These are phyloP conservation scores for Pedetes capensis DNA, from an alignment of 2,113 vertebrate species.

Conservation along the genomic window DNA sequence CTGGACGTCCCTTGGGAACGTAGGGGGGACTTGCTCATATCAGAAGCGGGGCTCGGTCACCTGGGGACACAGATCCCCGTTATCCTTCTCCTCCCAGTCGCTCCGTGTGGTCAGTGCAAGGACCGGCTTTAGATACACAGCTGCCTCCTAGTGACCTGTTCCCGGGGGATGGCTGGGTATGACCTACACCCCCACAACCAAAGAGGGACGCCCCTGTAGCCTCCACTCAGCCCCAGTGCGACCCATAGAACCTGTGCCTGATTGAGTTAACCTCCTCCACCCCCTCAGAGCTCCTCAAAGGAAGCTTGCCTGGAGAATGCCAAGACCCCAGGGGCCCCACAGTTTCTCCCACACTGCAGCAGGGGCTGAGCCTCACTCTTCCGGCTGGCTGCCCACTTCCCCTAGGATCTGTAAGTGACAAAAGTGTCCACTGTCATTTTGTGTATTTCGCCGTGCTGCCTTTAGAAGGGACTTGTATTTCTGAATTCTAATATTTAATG, in stretches of 20 bases:
- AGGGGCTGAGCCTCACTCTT: no score
- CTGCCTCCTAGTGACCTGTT: neutral
- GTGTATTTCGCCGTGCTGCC: rapidly evolving
- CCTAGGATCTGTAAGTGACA: no score
- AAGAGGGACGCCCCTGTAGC: no score
- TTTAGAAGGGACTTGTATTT: no score
- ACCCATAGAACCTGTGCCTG: no score
- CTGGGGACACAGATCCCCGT: neutral
- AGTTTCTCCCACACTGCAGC: neutral
- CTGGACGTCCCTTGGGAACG: neutral
- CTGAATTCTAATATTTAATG: no score
- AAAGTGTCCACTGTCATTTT: neutral
- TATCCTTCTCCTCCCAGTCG: neutral
- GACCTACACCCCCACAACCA: no score
- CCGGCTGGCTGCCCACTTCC: no score
- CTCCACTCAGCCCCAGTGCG: no score
- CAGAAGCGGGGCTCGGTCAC: neutral
- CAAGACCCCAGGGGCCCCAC: no score
- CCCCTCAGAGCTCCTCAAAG: neutral
- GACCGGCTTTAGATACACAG: neutral
- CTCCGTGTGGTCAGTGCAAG: neutral
- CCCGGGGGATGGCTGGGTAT: no score
- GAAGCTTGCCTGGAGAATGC: neutral
- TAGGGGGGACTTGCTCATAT: neutral
- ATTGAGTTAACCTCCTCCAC: rapidly evolving